phyloP scores from a whole-genome alignment of 2,888 invertebrate genomes.

The Drosophila infuscata region DNA sequence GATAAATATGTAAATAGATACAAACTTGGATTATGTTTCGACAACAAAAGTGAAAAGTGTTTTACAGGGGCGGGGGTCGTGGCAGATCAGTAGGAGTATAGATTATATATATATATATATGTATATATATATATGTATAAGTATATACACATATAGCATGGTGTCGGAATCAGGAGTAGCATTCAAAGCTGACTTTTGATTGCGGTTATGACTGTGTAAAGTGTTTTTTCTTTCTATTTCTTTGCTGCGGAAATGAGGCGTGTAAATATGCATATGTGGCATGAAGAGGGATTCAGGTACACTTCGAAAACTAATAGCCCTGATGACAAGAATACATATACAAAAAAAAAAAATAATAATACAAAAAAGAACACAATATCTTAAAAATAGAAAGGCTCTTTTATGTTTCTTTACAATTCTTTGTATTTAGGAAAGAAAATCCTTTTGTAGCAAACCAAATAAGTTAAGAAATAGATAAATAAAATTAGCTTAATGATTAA shows the following conservation, averaged over 20 bases:
- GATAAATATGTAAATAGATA: constrained; percentile 77
- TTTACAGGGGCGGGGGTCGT: constrained; percentile 14
- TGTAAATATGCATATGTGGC: constrained; percentile 15
- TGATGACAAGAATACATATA: neutral
- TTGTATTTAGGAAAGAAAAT: neutral
- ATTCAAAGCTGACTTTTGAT: constrained; percentile 28
- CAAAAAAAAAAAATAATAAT: neutral
- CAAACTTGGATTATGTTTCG: constrained; percentile 71
- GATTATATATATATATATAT: neutral
- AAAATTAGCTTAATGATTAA: neutral
- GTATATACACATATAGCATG: no score
- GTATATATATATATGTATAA: neutral
- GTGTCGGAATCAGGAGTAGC: neutral
- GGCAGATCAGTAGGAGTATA: neutral
- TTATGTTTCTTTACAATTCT: neutral
- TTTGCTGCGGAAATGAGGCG: constrained; percentile 7
- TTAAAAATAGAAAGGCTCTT: neutral
- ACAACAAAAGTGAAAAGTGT: constrained; percentile 71
- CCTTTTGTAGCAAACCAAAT: neutral
- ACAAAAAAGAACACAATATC: neutral
- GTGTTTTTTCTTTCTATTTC: neutral
- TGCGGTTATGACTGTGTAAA: constrained; percentile 14
- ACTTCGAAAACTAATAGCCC: neutral
- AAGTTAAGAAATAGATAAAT: neutral
- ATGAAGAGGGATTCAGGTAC: constrained; percentile 6